phyloP scores from a whole-genome alignment of 2,888 invertebrate species.

The Drosophila fungiperda region DNA sequence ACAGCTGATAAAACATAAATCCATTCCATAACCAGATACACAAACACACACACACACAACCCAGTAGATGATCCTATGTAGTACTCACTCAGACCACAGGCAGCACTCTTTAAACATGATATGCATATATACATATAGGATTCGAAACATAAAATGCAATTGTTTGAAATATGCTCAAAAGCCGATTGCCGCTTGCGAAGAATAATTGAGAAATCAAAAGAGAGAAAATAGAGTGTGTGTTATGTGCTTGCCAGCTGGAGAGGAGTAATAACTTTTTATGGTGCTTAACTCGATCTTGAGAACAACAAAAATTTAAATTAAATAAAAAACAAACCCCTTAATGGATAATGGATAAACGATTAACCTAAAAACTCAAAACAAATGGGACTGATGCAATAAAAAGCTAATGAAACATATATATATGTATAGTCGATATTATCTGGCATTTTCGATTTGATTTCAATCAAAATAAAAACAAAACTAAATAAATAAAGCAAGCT shows the following conservation, averaged over 20 bases:
- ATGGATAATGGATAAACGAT: conserved; percentile 38
- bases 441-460: conserved; percentile 53
- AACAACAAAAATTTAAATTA: conserved; percentile 19
- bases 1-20: conserved; percentile 22
- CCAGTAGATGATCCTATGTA: conserved; percentile 46
- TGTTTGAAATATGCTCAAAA: conserved; percentile 41
- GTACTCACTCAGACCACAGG: conserved; percentile 43
- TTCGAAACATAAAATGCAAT: conserved; percentile 16
- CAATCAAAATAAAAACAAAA: conserved; percentile 4
- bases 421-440: conserved; percentile 49
- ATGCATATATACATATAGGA: conserved; percentile 14
- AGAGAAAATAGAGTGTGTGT: conserved; percentile 13
- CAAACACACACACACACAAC: conserved; percentile 25
- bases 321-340: conserved; percentile 2
- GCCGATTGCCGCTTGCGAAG: conserved; percentile 10
- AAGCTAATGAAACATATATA: conserved; percentile 45
- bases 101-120: conserved; percentile 38
- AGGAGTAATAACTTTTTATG: conserved; percentile 57
- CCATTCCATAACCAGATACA: conserved; percentile 26
- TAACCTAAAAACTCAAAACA: conserved; percentile 70
- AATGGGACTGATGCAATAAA: conserved; percentile 78
- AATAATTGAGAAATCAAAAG: conserved; percentile 11
- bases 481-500: conserved; percentile 5
- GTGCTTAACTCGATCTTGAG: conserved; percentile 77
- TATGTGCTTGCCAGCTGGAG: conserved; percentile 51